Evolutionary conservation across 1,140 invertebrate genomes (phyloP).

Genomic region (Neodiprion lecontei): DNA sequence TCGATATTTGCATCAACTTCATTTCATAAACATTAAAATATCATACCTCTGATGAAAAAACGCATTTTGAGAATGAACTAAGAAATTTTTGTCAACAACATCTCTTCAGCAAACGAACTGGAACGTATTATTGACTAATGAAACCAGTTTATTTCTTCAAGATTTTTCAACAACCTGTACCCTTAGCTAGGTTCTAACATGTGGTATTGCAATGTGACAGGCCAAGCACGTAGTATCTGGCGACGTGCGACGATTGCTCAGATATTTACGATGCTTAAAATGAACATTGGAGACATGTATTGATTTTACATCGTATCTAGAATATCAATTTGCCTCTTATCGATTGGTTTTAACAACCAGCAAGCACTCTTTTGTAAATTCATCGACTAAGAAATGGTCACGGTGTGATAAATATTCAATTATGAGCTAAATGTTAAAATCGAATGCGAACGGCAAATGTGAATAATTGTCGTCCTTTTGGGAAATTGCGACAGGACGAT

Average conservation of each 20-base stretch:
- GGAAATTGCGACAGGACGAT: background rate
- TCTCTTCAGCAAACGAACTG: background rate
- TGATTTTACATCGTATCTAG: background rate
- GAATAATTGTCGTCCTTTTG: background rate
- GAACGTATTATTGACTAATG: background rate
- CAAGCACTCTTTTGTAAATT: no score
- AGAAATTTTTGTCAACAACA: no score
- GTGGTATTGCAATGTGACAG: background rate
- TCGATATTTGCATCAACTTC: constrained; percentile 31
- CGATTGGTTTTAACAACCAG: no score
- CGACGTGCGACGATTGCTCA: constrained; percentile 15
- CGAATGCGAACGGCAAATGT: background rate
- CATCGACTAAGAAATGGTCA: no score
- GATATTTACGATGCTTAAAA: background rate
- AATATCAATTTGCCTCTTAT: no score
- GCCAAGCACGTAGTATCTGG: constrained; percentile 16
- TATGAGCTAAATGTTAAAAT: background rate
- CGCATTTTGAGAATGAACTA: no score
- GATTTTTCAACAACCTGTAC: constrained; percentile 6
- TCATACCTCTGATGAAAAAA: constrained; percentile 9
- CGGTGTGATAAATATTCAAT: no score
- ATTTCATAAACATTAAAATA: constrained; percentile 18
- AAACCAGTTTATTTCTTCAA: constrained; percentile 6
- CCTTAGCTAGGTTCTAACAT: background rate
- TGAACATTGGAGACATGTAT: background rate